A percentile compares a stretch with the other conserved stretches of the same genome.
phyloP scores from a whole-genome alignment of 2,888 invertebrate genomes.

The Drosophila recens region DNA sequence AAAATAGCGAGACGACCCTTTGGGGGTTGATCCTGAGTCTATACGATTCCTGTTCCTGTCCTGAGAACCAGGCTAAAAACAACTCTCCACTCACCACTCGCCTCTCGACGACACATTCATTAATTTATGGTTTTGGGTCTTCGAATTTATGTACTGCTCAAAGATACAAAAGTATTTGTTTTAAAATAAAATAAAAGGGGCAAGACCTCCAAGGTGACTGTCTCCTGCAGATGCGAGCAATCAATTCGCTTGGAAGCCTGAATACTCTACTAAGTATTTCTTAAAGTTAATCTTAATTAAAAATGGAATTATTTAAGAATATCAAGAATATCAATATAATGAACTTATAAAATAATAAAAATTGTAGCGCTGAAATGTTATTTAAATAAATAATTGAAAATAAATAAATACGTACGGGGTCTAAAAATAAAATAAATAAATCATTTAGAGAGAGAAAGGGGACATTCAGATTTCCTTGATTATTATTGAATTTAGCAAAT shows the following conservation, averaged over 20 bases:
- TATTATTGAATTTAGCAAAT: too few relatives aligned
- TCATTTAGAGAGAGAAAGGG: too few relatives aligned
- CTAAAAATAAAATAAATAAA: too few relatives aligned
- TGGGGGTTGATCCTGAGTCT: conserved; percentile 36
- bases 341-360: too few relatives aligned
- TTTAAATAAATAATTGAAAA: too few relatives aligned
- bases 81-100: conserved; percentile 44
- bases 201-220: conserved; percentile 51
- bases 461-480: too few relatives aligned
- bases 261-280: not conserved
- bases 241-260: not conserved
- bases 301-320: not conserved
- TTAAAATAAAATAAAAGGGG: conserved; percentile 42
- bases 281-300: not conserved
- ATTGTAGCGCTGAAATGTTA: too few relatives aligned
- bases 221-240: not conserved
- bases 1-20: conserved; percentile 43
- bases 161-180: conserved; percentile 66
- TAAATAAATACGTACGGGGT: too few relatives aligned
- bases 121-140: conserved; percentile 76
- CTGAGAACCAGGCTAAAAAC: conserved; percentile 25
- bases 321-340: not conserved
- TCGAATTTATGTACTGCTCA: conserved; percentile 66
- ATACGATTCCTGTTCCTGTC: not conserved
- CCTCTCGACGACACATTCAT: conserved; percentile 61